Percentiles rank a stretch among this genome's conserved stretches.
Evolutionary conservation across 2,797 vertebrate species (phyloP).

Genomic region (Atherinosoma microstoma): DNA sequence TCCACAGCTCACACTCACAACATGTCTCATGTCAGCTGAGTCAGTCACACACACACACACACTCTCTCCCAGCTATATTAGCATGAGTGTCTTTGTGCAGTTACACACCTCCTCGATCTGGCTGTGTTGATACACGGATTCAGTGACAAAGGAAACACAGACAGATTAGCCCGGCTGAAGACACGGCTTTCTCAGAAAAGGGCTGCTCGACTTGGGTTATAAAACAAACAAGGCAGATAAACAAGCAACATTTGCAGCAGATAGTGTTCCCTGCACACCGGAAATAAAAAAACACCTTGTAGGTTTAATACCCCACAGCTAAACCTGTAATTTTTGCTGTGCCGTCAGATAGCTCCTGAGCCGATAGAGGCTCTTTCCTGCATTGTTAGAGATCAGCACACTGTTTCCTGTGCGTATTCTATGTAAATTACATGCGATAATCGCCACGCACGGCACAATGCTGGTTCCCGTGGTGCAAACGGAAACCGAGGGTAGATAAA

Average conservation of each 20-base stretch:
- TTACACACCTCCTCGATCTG: conserved; percentile 79
- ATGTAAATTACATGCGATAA: conserved; percentile 88
- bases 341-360: conserved; percentile 82
- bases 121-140: conserved; percentile 80
- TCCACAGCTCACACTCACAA: conserved; percentile 71
- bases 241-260: conserved; percentile 81
- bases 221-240: conserved; percentile 85
- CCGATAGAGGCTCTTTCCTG: conserved; percentile 80
- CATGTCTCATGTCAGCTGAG: conserved; percentile 70
- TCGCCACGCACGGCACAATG: conserved; percentile 84
- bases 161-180: conserved; percentile 80
- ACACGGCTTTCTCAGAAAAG: conserved; percentile 70
- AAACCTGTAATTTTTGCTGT: conserved; percentile 82
- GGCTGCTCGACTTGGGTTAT: conserved; percentile 73
- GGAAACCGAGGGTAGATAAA: conserved; percentile 85
- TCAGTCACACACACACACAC: conserved; percentile 72
- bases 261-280: conserved; percentile 77
- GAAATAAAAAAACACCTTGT: conserved; percentile 79
- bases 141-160: conserved; percentile 84
- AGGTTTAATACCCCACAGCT: conserved; percentile 83
- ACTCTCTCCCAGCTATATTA: conserved; percentile 66
- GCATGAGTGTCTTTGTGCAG: conserved; percentile 76
- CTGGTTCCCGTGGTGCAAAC: conserved; percentile 83
- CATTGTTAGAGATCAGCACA: conserved; percentile 83
- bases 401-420: conserved; percentile 84